These are phyloP conservation scores for Toxostoma redivivum DNA, from an alignment of 2,113 vertebrate genomes.

Conservation along the genomic window DNA sequence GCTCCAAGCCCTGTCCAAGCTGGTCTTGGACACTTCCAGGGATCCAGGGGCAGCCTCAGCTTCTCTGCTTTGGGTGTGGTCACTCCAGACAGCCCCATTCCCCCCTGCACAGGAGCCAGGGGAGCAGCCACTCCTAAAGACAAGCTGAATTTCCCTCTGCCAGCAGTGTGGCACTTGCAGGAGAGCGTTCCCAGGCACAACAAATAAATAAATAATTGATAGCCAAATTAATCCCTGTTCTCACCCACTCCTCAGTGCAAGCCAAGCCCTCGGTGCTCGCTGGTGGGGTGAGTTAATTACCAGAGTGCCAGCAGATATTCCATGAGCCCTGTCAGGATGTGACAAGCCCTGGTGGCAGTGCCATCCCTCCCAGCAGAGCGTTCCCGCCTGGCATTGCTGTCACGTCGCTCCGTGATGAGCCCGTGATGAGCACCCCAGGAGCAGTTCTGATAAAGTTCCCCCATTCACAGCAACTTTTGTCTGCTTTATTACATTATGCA, in stretches of 20 bases:
- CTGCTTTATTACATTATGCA: background rate
- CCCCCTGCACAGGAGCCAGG: background rate
- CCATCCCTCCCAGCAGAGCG: background rate
- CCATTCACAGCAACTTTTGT: background rate
- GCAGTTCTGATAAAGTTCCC: constrained; percentile 32
- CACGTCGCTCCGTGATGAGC: background rate
- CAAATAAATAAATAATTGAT: background rate
- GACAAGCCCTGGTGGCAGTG: background rate
- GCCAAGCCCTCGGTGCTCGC: background rate
- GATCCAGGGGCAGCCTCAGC: accelerated
- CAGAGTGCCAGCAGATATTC: background rate
- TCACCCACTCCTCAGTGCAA: background rate
- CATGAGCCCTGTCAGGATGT: background rate
- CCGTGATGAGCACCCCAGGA: constrained; percentile 32
- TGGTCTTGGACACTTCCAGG: background rate
- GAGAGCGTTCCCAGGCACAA: background rate
- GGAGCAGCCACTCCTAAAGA: background rate
- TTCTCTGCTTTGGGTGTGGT: background rate
- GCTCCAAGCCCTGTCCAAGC: accelerated
- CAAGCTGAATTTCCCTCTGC: background rate
- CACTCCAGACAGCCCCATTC: background rate
- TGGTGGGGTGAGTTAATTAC: constrained; percentile 8
- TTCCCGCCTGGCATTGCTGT: background rate
- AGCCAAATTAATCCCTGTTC: background rate
- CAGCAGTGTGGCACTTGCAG: accelerated